phyloP scores from a whole-genome alignment of 2,113 vertebrate species.

The Oreochromis niloticus region DNA sequence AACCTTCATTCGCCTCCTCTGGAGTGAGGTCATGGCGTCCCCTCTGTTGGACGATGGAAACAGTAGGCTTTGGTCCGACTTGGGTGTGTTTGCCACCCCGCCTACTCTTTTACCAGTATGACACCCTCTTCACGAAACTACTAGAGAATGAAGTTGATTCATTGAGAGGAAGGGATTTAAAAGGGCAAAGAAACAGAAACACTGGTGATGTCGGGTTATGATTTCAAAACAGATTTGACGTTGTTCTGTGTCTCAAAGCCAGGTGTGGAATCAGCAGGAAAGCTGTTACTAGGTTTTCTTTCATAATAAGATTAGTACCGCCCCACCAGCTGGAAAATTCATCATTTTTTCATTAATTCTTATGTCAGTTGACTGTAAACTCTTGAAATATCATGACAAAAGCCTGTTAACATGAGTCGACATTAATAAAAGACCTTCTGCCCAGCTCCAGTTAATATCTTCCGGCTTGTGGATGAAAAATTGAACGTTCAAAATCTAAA shows the following conservation, averaged over 20 bases:
- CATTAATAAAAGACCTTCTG: background rate
- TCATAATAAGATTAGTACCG: background rate
- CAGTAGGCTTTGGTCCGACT: conserved; percentile 39
- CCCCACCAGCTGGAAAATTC: background rate
- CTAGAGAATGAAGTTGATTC: conserved; percentile 56
- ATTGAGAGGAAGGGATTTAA: conserved; percentile 33
- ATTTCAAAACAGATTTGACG: conserved; percentile 10
- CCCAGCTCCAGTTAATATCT: background rate
- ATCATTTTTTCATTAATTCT: background rate
- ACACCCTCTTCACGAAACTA: conserved; percentile 57
- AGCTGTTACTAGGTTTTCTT: conserved; percentile 20
- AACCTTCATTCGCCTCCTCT: conserved; percentile 53
- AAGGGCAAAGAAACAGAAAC: conserved; percentile 1
- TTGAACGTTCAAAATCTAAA: background rate
- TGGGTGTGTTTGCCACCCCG: conserved; percentile 51
- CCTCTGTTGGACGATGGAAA: conserved; percentile 40
- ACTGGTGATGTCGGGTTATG: background rate
- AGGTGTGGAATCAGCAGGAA: background rate
- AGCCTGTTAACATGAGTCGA: background rate
- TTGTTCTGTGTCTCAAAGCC: background rate
- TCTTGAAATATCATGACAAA: background rate
- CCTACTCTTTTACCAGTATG: conserved; percentile 51
- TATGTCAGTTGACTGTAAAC: background rate
- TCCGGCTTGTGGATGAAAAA: background rate
- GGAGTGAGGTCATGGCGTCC: conserved; percentile 63